Percentiles rank a stretch among this genome's conserved stretches.
Conservation (phyloP, 2,113 vertebrate genomes). For the Psophia crepitans region DNA sequence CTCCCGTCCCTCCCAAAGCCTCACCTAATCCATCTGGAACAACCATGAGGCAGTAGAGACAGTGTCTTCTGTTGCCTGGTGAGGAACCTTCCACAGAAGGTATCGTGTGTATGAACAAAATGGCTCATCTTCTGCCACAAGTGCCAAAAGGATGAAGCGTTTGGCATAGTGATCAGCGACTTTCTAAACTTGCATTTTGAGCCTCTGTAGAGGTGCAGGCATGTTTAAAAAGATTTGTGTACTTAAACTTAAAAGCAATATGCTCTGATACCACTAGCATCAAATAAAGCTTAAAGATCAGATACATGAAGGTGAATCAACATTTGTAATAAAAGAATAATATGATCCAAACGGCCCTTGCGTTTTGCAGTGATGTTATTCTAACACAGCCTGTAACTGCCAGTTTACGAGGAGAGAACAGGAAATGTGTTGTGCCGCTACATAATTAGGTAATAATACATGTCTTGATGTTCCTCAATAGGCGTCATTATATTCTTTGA, state of each 20-base stretch:
- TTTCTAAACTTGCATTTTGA: neutral
- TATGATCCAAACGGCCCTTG: neutral
- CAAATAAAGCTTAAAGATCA: neutral
- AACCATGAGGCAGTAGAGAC: neutral
- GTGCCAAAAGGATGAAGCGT: neutral
- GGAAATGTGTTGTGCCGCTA: slow-evolving; percentile 10
- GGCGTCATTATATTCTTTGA: slow-evolving; percentile 11
- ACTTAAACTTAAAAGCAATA: neutral
- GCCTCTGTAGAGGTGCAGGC: neutral
- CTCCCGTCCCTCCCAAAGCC: neutral
- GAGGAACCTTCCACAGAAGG: neutral
- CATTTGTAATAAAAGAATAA: neutral
- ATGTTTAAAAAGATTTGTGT: neutral
- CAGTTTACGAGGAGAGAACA: neutral
- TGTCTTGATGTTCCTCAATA: slow-evolving; percentile 24
- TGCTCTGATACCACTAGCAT: neutral
- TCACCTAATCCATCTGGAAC: neutral
- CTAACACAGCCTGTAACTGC: slow-evolving; percentile 4
- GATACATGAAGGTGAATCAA: neutral
- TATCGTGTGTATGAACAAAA: neutral
- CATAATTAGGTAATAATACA: slow-evolving; percentile 44
- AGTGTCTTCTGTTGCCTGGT: neutral
- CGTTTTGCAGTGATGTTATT: neutral
- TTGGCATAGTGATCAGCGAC: neutral
- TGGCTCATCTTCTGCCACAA: neutral